Base-by-base conservation (phyloP, 2,888 invertebrate species). In the Tetramorium bicarinatum region DNA sequence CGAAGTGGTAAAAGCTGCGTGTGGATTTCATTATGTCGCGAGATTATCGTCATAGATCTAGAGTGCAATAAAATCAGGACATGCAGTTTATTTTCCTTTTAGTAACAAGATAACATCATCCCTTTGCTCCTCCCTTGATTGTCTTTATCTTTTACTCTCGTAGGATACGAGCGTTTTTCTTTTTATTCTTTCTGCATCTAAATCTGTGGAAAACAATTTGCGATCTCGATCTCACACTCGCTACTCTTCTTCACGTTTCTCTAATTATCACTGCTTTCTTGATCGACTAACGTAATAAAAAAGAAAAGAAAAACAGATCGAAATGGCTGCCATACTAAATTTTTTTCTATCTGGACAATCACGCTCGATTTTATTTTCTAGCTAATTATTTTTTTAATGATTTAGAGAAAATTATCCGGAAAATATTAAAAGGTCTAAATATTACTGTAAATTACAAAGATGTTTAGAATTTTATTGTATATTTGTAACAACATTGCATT, bases 151-250 rank as follows among this genome's bases (percentile, higher is more conserved):
- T 77, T 56, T 56, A 66, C 71, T 49, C 71, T 49, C 59, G 44
- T 44, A 21, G 49, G 44, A 21, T 69, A 71, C 66, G 72, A 81
- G 82, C 44, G 34, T 72, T 64, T 69, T 83, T 80, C 56, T 83
- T 29, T 64, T 83, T 54, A 61, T 82, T 69, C 59, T 81, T 83
- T 77, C 74, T 88, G 86, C 87, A 88, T 88, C 88, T 90, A 84
- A 83, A 79, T 82, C 56, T 59, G 77, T 75, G 75, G 64, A 81
- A 64, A 85, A 86, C 67, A 71, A 74, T 72, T 82, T 71, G 79
- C 54, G 82, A 67, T 34, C 56, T 74, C 62, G 62, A 77, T 66
- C 66, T 87, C 52, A 61, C 83, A 76, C 52, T 64, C 69, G 52
- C 21, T 77, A 74, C 76, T 85, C 71, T 62, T 83, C 49, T 3